Evolutionary conservation across 2,797 vertebrate genomes (phyloP), one percentile per base, ranked within the genome.

Genomic region (Siniperca obscura): DNA sequence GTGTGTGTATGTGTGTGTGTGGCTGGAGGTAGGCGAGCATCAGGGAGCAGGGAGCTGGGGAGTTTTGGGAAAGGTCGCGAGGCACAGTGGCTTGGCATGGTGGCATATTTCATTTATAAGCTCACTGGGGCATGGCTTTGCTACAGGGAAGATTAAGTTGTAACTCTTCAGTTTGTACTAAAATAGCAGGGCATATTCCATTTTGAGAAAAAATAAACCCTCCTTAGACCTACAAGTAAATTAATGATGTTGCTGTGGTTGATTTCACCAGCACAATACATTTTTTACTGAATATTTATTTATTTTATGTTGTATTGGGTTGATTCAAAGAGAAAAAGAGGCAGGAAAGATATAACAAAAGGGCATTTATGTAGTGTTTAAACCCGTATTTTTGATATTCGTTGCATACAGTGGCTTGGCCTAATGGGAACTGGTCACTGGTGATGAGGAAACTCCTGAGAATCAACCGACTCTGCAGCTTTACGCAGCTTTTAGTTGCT

Each of bases 31-130:
- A 72, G 64, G 61, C 5, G 44, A 86, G 86, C 80, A 60, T 86
- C 77, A 36, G 80, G 87, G 85, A 87, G 74, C 70, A 46, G 76
- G 73, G 73, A 85, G 81, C 80, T 67, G 74, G 84, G 87, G 92
- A 90, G 82, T 83, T 92, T 86, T 64, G 78, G 78, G 78, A 91
- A 92, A 93, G 94, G 92, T 94, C 82, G 79, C 73, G 78, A 76
- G 81, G 84, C 86, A 69, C 82, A 72, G 76, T 80, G 74, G 72
- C 89, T 92, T 92, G 90, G 90, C 91, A 87, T 85, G 83, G 89
- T 84, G 91, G 85, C 92, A 85, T 88, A 91, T 93, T 94, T 93
- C 89, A 93, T 93, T 93, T 89, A 84, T 82, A 89, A 86, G 76
- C 89, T 91, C 89, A 80, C 88, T 78, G 79, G 88, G 91, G 90